Evolutionary conservation across 92 coral and sea anemone species (phyloP), one percentile per base, ranked within the genome.

Genomic region (Hydrozoanthus gracilis): DNA sequence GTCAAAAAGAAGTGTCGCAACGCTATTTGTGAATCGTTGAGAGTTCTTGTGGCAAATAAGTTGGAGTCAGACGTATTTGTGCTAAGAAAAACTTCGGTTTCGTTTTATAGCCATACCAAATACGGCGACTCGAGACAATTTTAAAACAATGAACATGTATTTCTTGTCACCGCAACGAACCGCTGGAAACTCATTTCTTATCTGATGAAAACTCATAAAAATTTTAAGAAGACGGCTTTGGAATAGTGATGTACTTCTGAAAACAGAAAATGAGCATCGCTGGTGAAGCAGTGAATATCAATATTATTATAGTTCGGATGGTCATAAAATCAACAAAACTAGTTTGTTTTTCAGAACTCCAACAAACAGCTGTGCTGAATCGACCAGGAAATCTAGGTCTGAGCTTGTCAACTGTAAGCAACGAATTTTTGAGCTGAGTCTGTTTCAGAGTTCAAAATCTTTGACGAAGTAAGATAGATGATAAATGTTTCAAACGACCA

Each of bases 361-460:
- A 27, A 11, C 46, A 39, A 47, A 80, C 85, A 80, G 85, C 85
- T 80, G 85, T 80, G 85, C 85, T 80, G 48, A 80, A 64, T 62
- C 72, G 20, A 47, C 13, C 85, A 80, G 61, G 73, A 64, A 64
- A 46, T 45, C 39, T 27, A 27, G 39, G 2, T 27, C 11, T 50
- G 54, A 8, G 44, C 3, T 80, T 46, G 51, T 80, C 74, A 80
- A 65, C 85, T 64, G 60, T 10, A 11, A 49, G 45, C 62, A 80
- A 51, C 84, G 11, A 50, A 10, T 17, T 62, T 14, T 50, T 69
- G 27, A 65, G 46, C 62, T n/a, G 85, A 80, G 48, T 46, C 74
- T 65, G 74, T 16, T 58, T 51, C 39, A 48, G 15, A 45, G 50
- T 46, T 44, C 18, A 79, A 61, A 17, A n/a, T 60, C 48, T 79